phyloP scores from a whole-genome alignment of 2,797 vertebrate genomes.

The Rhyacichthys aspro region DNA sequence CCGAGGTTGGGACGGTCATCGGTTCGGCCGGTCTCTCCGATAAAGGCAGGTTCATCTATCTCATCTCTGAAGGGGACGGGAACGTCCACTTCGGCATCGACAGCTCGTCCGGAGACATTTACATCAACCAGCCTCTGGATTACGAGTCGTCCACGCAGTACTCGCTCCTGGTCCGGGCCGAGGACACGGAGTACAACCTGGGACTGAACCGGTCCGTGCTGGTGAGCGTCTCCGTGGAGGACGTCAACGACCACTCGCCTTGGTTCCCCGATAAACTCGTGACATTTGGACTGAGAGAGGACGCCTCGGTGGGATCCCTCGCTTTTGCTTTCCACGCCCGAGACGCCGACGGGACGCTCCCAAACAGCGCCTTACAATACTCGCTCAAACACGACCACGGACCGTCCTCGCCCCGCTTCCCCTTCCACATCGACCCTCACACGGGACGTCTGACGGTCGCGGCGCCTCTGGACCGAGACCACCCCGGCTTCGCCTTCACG shows the following conservation, averaged over 20 bases:
- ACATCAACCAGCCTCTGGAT: conserved; percentile 87
- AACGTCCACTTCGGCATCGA: conserved; percentile 84
- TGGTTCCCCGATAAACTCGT: conserved; percentile 85
- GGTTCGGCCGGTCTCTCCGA: conserved; percentile 73
- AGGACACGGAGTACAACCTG: conserved; percentile 64
- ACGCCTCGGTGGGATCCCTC: conserved; percentile 79
- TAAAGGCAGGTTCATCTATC: conserved; percentile 74
- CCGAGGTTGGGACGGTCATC: conserved; percentile 80
- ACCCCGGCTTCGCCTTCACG: conserved; percentile 74
- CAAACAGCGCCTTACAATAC: conserved; percentile 87
- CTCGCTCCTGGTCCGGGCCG: conserved; percentile 78
- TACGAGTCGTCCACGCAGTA: conserved; percentile 86
- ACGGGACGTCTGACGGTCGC: conserved; percentile 83
- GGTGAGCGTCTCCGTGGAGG: conserved; percentile 85
- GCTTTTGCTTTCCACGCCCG: conserved; percentile 87
- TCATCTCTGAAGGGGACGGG: conserved; percentile 79
- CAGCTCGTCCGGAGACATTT: conserved; percentile 84
- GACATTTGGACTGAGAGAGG: conserved; percentile 84
- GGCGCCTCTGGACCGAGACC: conserved; percentile 83
- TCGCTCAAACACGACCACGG: conserved; percentile 70
- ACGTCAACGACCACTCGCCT: conserved; percentile 88
- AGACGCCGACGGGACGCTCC: conserved; percentile 86
- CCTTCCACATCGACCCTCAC: conserved; percentile 84
- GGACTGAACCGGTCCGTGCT: conserved; percentile 78
- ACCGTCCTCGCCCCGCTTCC: conserved; percentile 45